A percentile compares a stretch with the other conserved stretches of the same genome.
These are phyloP conservation scores for Pteronotus mesoamericanus DNA, from an alignment of 2,797 vertebrate genomes.

Conservation along the genomic window DNA sequence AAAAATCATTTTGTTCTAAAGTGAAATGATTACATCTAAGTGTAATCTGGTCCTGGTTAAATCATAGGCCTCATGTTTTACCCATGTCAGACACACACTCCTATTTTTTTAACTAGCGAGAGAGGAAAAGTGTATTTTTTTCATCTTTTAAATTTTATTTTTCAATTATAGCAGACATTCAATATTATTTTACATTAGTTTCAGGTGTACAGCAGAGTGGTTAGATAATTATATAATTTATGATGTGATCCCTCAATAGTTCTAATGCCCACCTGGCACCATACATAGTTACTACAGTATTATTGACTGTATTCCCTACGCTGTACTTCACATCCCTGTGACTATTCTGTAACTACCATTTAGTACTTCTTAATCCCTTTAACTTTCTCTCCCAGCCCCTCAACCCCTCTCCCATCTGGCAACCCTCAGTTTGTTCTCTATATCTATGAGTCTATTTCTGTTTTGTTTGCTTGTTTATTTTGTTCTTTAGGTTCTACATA, in stretches of 20 bases:
- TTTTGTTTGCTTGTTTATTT: background rate
- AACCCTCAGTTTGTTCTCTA: background rate
- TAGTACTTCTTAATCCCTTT: background rate
- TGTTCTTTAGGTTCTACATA: background rate
- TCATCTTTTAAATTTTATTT: background rate
- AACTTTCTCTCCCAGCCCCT: background rate
- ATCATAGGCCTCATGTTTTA: background rate
- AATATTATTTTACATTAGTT: background rate
- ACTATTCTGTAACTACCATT: background rate
- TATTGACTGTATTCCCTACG: background rate
- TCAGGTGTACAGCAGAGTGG: background rate
- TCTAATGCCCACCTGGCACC: background rate
- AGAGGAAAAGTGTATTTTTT: background rate
- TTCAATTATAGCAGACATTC: background rate
- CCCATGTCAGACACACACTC: background rate
- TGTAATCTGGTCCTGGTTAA: background rate
- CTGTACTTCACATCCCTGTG: background rate
- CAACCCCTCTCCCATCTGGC: background rate
- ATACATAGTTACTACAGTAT: background rate
- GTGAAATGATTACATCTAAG: background rate
- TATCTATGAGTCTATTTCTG: background rate
- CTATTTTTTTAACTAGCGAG: background rate
- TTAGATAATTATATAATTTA: background rate
- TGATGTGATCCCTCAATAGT: background rate
- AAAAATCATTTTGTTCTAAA: conserved; percentile 25